These are phyloP conservation scores for Heliconius eleuchia DNA, from an alignment of 1,140 invertebrate species.

Conservation along the genomic window DNA sequence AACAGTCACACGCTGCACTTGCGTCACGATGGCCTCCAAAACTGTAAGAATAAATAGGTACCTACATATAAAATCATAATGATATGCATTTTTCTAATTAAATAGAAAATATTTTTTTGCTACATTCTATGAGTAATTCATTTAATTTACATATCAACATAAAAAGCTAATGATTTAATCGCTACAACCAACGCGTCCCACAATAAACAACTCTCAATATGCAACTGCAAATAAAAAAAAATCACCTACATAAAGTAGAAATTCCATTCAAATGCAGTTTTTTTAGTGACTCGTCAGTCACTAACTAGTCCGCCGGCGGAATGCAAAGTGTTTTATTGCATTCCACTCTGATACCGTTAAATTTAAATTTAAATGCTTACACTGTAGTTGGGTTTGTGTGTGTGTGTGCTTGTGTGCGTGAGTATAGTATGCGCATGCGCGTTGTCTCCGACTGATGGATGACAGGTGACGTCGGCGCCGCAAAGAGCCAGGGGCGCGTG, in stretches of 20 bases:
- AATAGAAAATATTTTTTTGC: too few species aligned
- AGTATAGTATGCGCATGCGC: constrained; percentile 66
- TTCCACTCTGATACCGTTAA: constrained; percentile 73
- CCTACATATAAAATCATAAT: too few species aligned
- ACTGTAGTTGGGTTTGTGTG: constrained; percentile 24
- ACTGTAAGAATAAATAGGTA: too few species aligned
- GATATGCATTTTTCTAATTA: too few species aligned
- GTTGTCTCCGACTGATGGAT: constrained; percentile 75
- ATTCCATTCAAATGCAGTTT: constrained; percentile 48
- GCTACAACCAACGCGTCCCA: neutral
- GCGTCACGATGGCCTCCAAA: too few species aligned
- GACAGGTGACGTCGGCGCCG: constrained; percentile 77
- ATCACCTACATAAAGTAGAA: constrained; percentile 25
- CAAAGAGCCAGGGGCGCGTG: constrained; percentile 49
- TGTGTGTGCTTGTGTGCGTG: constrained; percentile 47
- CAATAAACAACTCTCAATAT: neutral
- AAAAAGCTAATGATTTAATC: too few species aligned
- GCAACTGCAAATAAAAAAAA: neutral
- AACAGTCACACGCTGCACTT: too few species aligned
- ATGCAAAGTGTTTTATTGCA: constrained; percentile 73
- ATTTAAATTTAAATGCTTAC: constrained; percentile 66
- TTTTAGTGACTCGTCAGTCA: constrained; percentile 34
- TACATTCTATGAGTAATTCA: neutral
- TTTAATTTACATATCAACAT: neutral
- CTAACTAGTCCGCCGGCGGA: constrained; percentile 41